Conservation (phyloP, 2,888 invertebrate species). For the Eilema depressum region DNA sequence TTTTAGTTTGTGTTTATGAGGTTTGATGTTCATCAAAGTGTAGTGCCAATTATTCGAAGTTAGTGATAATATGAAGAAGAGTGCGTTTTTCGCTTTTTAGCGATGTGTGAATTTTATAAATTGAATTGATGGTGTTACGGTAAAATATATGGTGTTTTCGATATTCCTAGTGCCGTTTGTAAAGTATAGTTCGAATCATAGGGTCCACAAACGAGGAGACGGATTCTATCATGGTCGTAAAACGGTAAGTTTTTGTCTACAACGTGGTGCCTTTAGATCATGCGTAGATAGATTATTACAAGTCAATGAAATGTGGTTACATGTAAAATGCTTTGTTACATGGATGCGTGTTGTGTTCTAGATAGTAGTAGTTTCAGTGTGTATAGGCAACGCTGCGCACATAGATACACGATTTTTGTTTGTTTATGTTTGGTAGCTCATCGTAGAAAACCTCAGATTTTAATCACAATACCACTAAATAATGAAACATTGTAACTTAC, state of each 20-base stretch:
- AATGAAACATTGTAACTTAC: slow-evolving; percentile 15
- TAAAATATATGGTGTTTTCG: slow-evolving; percentile 85
- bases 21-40: slow-evolving; percentile 77
- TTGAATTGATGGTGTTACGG: slow-evolving; percentile 81
- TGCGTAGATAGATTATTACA: slow-evolving; percentile 10
- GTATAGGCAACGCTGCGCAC: slow-evolving; percentile 29
- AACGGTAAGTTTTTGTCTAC: slow-evolving; percentile 78
- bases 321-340: slow-evolving; percentile 49
- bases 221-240: slow-evolving; percentile 88
- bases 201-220: slow-evolving; percentile 86
- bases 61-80: slow-evolving; percentile 77
- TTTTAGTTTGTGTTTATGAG: slow-evolving; percentile 76
- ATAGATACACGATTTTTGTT: slow-evolving; percentile 49
- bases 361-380: slow-evolving; percentile 32
- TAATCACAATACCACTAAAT: slow-evolving; percentile 1
- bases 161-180: slow-evolving; percentile 78
- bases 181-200: slow-evolving; percentile 84
- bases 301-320: slow-evolving; percentile 3
- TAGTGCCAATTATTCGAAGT: slow-evolving; percentile 75
- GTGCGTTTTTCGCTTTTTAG: slow-evolving; percentile 83
- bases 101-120: slow-evolving; percentile 82
- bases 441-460: slow-evolving; percentile 24
- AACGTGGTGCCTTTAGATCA: slow-evolving; percentile 48
- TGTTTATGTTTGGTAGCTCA: slow-evolving; percentile 55
- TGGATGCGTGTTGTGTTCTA: slow-evolving; percentile 35